Base-by-base conservation (phyloP, 1,140 invertebrate species). In the Linepithema humile region DNA sequence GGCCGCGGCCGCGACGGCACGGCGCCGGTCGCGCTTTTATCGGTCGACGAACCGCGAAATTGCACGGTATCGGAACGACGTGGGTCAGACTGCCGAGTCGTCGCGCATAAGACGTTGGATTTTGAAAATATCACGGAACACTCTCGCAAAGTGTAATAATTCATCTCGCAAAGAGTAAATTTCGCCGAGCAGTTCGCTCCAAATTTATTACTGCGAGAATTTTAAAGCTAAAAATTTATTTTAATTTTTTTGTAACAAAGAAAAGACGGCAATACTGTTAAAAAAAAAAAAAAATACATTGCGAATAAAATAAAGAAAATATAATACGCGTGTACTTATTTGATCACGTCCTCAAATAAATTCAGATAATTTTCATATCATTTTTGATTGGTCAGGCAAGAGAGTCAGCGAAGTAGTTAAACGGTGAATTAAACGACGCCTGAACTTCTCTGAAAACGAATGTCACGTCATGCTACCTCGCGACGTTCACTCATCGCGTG, bases 11-110 rank as follows among this genome's bases (percentile, higher is more conserved):
- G 64, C 40, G 64, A 15, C 32, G 32, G 53, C 43, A 3, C 40
- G n/a, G 48, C 7, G 64, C 38, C 74, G 53, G 32, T 29, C 32
- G 48, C 17, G 53, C 20, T 50, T 67, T 74, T 82, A 57, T 77
- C 86, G 57, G 69, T 88, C 75, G 57, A 85, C 70, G 70, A 87
- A 82, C 80, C 43, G 6, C 65, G 59, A 84, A 82, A 87, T 70
- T 48, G 40, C 20, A 65, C 57, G 64, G 15, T 5, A 65, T 65
- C 40, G 20, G 23, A 53, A 26, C 53, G 55, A 80, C 50, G 45
- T 17, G 43, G 20, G 40, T 48, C 17, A 29, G 20, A 45, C 40
- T 35, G 15, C 40, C 53, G 15, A 5, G 38, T 29, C n/a, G 12
- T 57, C 32, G 38, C 10, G 6, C 7, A 26, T 6, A 9, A 45